Evolutionary conservation across 2,888 invertebrate genomes (phyloP), one percentile per base, ranked within the genome.

Genomic region (Meteorus cinctellus): DNA sequence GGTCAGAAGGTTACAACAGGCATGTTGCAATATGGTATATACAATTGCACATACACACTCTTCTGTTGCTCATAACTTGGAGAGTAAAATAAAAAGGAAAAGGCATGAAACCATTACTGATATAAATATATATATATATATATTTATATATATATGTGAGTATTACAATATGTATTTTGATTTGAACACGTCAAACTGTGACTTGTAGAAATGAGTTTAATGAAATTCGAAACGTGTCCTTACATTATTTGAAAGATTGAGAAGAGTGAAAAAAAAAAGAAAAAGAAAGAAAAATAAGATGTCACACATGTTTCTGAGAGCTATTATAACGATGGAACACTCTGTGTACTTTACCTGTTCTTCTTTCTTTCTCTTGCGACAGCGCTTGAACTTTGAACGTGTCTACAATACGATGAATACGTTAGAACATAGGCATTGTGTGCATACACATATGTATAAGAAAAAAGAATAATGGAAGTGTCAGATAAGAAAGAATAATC

Each of bases 301-400:
- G 55, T 55, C 55, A 55, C 55, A 55, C 4, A 55, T 6, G 10
- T 4, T 19, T 55, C 55, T 55, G n/a, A 6, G n/a, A 19, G 19
- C 55, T 55, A 55, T 55, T 55, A 55, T 24, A 4, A 24, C 55
- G 24, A 55, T 55, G 3, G 55, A 55, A 55, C 3, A 55, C 19
- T 55, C 19, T 19, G 24, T 19, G 19, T 55, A 41, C 16, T 66
- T 10, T 14, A 24, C 2, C 27, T 41, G 12, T 41, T 41, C 8
- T 66, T 66, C 24, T 36, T 65, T 65, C 24, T 66, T 41, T 66
- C 24, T 4, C 24, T 66, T 66, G 27, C 66, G 66, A 66, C 36
- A 66, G 24, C 66, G 29, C 41, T 66, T 66, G 66, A 66, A 66
- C 66, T 66, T 66, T 66, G 41, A 66, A 66, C 66, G 36, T 14